These are phyloP conservation scores for Lysandra bellargus DNA, from an alignment of 2,888 invertebrate genomes.

Conservation along the genomic window DNA sequence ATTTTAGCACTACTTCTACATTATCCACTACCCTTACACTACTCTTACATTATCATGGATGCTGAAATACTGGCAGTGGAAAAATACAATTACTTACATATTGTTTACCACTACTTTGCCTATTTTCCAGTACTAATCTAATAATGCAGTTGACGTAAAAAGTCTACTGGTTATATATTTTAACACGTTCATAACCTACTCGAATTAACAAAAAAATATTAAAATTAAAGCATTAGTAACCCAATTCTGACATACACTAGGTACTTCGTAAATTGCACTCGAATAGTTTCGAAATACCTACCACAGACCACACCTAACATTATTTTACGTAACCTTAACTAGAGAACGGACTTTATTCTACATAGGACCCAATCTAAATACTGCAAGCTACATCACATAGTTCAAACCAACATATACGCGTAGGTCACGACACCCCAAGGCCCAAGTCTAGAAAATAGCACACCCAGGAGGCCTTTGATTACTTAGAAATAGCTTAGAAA, in stretches of 20 bases:
- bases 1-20: conserved; percentile 51
- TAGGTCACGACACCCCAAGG: neutral
- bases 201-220: conserved; percentile 21
- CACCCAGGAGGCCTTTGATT: neutral
- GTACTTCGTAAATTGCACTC: conserved; percentile 27
- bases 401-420: conserved; percentile 1
- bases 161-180: conserved; percentile 14
- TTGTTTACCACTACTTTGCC: conserved; percentile 38
- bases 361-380: conserved; percentile 25
- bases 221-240: conserved; percentile 31
- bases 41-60: conserved; percentile 61
- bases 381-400: conserved; percentile 25
- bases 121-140: conserved; percentile 32
- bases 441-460: neutral
- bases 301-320: neutral
- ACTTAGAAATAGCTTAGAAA: neutral
- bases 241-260: conserved; percentile 20
- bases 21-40: conserved; percentile 59
- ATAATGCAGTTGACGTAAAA: conserved; percentile 16
- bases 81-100: conserved; percentile 67
- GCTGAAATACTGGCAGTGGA: conserved; percentile 81
- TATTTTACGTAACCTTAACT: neutral
- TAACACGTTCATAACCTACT: conserved; percentile 9
- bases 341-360: conserved; percentile 14
- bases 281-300: conserved; percentile 19